Conservation (phyloP, 2,113 vertebrate genomes). For the Gorsachius goisagi region DNA sequence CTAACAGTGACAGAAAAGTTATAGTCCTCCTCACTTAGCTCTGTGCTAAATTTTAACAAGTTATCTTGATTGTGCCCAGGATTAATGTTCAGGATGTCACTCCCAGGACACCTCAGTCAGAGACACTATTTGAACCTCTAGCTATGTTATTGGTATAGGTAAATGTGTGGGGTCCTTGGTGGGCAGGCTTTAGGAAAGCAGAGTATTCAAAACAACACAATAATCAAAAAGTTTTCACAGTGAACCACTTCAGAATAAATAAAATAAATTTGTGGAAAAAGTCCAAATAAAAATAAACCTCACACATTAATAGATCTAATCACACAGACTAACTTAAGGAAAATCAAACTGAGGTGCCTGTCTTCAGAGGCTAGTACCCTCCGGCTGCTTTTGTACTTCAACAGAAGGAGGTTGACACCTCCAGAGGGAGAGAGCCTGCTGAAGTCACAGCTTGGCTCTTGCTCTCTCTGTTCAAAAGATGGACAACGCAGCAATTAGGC, state of each 20-base stretch:
- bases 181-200: not conserved
- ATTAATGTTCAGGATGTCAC: not conserved
- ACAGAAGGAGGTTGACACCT: not conserved
- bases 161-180: not conserved
- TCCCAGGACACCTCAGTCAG: not conserved
- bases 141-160: not conserved
- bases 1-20: not conserved
- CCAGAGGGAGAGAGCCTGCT: not conserved
- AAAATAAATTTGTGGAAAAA: not conserved
- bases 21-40: not conserved
- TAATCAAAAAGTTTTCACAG: not conserved
- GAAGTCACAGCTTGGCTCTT: not conserved
- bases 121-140: not conserved
- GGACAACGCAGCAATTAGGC: not conserved
- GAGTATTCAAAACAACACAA: not conserved
- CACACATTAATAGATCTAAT: not conserved
- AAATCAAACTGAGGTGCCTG: not conserved
- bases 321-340: not conserved
- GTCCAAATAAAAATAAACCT: not conserved
- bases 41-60: not conserved
- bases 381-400: not conserved
- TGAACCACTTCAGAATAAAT: not conserved
- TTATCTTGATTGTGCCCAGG: not conserved
- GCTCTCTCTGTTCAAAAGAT: not conserved
- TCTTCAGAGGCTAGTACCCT: not conserved